phyloP scores from a whole-genome alignment of 2,888 invertebrate species.

The Parnassius glacialis region DNA sequence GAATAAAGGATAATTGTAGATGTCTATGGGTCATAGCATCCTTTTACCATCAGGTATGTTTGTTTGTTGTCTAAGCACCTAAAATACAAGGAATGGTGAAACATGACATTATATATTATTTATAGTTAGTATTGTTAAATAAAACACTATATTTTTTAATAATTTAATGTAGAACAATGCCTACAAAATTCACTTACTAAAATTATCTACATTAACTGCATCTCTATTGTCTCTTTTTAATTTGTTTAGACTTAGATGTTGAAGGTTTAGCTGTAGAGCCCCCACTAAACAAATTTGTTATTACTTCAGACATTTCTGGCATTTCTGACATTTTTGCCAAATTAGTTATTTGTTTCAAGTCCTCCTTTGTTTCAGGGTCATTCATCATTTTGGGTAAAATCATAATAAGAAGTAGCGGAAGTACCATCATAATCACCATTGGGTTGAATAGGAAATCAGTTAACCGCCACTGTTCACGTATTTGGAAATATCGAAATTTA shows the following conservation, averaged over 20 bases:
- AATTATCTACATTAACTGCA: slow-evolving; percentile 11
- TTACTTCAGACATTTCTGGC: slow-evolving; percentile 97
- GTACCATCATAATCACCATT: slow-evolving; percentile 98
- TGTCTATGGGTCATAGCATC: too few species aligned
- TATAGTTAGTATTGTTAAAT: neutral
- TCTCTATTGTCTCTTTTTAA: slow-evolving; percentile 69
- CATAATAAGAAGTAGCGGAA: slow-evolving; percentile 94
- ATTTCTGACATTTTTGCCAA: slow-evolving; percentile 91
- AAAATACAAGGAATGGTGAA: neutral
- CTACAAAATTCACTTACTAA: slow-evolving; percentile 17
- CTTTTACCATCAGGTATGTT: too few species aligned
- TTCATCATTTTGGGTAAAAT: slow-evolving; percentile 98
- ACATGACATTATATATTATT: neutral
- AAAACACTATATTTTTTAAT: neutral
- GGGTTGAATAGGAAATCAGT: slow-evolving; percentile 98
- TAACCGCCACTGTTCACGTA: slow-evolving; percentile 96
- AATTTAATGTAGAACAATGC: slow-evolving; percentile 17
- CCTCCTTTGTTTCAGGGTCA: slow-evolving; percentile 98
- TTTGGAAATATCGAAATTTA: slow-evolving; percentile 93
- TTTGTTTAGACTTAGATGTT: slow-evolving; percentile 67
- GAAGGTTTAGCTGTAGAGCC: slow-evolving; percentile 77
- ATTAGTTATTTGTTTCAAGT: slow-evolving; percentile 94
- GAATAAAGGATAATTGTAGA: too few species aligned
- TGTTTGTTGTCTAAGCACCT: slow-evolving; percentile 11
- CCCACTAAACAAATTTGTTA: slow-evolving; percentile 92